These are phyloP conservation scores for Centrocercus urophasianus DNA, from an alignment of 2,113 vertebrate species.

Conservation along the genomic window DNA sequence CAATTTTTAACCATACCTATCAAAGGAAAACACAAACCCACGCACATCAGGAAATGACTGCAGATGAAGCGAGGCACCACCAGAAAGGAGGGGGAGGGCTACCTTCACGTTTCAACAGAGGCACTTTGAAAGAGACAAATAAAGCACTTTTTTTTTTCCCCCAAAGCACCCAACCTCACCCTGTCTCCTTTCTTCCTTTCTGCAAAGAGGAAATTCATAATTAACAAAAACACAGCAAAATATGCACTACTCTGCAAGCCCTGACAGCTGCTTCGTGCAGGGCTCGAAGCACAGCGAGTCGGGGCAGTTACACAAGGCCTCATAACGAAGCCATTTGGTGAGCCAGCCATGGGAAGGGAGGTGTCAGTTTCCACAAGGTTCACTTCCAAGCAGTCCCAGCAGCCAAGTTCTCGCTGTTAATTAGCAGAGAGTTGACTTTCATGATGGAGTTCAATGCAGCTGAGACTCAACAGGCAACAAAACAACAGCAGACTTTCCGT, in stretches of 20 bases:
- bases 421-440: not conserved
- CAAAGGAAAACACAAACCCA: not conserved
- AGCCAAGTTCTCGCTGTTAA: not conserved
- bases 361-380: not conserved
- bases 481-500: not conserved
- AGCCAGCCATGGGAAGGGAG: rapidly evolving
- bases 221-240: not conserved
- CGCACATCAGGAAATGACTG: not conserved
- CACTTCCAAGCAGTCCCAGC: not conserved
- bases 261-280: not conserved
- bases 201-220: not conserved
- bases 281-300: not conserved
- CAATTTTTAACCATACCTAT: not conserved
- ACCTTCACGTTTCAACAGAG: not conserved
- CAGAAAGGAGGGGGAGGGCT: not conserved
- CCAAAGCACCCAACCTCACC: not conserved
- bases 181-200: not conserved
- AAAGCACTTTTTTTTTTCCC: not conserved
- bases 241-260: rapidly evolving
- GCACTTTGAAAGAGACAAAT: not conserved
- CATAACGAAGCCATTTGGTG: rapidly evolving
- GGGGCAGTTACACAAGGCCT: not conserved
- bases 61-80: not conserved
- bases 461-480: not conserved
- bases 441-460: rapidly evolving